Percentiles rank a stretch among this genome's conserved stretches.
These are phyloP conservation scores for Lamprologus ornatipinnis DNA, from an alignment of 2,113 vertebrate species.

Conservation along the genomic window DNA sequence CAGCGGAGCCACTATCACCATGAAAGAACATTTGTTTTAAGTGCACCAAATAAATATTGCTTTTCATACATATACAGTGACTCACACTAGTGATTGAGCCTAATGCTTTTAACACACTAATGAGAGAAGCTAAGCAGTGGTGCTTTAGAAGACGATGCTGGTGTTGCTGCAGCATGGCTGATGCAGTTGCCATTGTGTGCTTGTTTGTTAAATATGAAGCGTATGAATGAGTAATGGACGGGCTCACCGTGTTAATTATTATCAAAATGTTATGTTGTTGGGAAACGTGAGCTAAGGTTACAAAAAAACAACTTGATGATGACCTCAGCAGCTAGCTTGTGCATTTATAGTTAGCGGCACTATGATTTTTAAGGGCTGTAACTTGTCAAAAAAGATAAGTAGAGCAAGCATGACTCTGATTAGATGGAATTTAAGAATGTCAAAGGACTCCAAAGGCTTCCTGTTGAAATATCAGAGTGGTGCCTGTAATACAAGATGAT, in stretches of 20 bases:
- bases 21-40: background rate
- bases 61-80: background rate
- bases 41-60: background rate
- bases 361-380: background rate
- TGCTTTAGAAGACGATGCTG: background rate
- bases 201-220: background rate
- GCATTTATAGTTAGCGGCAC: background rate
- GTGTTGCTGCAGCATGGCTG: background rate
- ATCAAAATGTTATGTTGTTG: background rate
- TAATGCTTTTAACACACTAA: background rate
- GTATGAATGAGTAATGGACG: background rate
- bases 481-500: background rate
- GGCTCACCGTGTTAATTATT: background rate
- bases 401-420: background rate
- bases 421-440: background rate
- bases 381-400: background rate
- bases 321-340: background rate
- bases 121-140: background rate
- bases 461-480: background rate
- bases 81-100: background rate
- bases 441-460: background rate
- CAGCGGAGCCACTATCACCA: background rate
- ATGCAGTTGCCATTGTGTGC: background rate
- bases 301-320: background rate
- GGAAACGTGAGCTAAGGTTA: background rate